Base-by-base conservation (phyloP, 1,140 invertebrate genomes). In the Heliothis subflexa region DNA sequence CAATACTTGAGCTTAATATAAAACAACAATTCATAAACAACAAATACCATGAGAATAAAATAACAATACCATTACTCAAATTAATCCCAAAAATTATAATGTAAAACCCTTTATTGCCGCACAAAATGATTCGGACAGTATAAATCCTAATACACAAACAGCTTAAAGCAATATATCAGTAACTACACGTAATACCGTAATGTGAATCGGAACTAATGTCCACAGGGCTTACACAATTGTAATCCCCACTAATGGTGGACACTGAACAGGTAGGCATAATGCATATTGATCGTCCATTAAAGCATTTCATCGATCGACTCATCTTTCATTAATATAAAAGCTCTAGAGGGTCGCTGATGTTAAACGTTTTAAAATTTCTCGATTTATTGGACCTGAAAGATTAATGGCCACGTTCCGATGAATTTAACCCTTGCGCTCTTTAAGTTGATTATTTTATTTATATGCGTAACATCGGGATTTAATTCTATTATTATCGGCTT, bases 261-360 rank as follows among this genome's bases (percentile, higher is more conserved):
- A 83, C 81, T 81, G 80, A 80, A 86, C 81, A 83, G 81, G 55
- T 85, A 73, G 80, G 77, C 78, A 78, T 92, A 91, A 92, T 92
- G 81, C 78, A 83, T 86, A 90, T 89, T 87, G 86, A 90, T 90
- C 78, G 72, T 78, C 84, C 85, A 87, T 89, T 89, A 88, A 88
- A 86, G 80, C 77, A 86, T 87, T 90, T 91, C 85, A 88, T 83
- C 84, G 85, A 79, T 64, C 59, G 73, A 77, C 68, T 86, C 86
- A 86, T 79, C 83, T 87, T 83, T 90, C 85, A 89, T 90, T 89
- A 90, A 83, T 82, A 77, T 86, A 86, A 87, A 84, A 80, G 79
- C 72, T 57, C 66, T 81, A 81, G 75, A 82, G 78, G 61, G 81
- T 79, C 81, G 66, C 73, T 57, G 78, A 83, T 68, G 81, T 82